Evolutionary conservation across 2,888 invertebrate genomes (phyloP).

Genomic region (Heteropelma amictum): DNA sequence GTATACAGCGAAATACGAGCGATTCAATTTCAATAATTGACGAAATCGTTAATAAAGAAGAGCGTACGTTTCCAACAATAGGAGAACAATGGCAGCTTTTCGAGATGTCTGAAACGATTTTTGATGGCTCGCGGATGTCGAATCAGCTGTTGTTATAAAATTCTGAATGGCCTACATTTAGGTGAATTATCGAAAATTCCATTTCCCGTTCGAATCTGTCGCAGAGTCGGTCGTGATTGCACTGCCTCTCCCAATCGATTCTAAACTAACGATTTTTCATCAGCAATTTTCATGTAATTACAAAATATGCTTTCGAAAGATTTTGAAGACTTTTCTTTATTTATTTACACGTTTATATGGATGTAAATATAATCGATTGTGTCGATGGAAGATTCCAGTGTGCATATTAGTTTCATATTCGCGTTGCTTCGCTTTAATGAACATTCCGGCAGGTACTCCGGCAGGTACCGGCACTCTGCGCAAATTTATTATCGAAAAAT

Average conservation of each 20-base stretch:
- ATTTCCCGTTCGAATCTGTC: slow-evolving; percentile 29
- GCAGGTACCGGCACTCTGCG: too few relatives aligned
- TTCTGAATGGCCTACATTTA: slow-evolving; percentile 63
- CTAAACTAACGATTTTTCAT: not conserved
- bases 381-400: too few relatives aligned
- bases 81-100: too few relatives aligned
- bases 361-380: too few relatives aligned
- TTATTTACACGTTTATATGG: too few relatives aligned
- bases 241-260: slow-evolving; percentile 58
- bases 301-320: not conserved
- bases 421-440: too few relatives aligned
- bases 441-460: too few relatives aligned
- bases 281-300: not conserved
- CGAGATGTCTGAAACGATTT: slow-evolving; percentile 20
- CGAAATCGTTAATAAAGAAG: not conserved
- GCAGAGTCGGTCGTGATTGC: not conserved
- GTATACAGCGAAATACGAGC: slow-evolving; percentile 9
- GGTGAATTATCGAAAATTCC: slow-evolving; percentile 58
- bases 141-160: slow-evolving; percentile 9
- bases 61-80: too few relatives aligned
- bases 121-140: slow-evolving; percentile 43
- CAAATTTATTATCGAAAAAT: too few relatives aligned
- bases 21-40: slow-evolving; percentile 9
- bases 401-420: too few relatives aligned
- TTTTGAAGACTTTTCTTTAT: too few relatives aligned